Evolutionary conservation across 2,113 vertebrate genomes (phyloP).

Genomic region (Sterna hirundo): DNA sequence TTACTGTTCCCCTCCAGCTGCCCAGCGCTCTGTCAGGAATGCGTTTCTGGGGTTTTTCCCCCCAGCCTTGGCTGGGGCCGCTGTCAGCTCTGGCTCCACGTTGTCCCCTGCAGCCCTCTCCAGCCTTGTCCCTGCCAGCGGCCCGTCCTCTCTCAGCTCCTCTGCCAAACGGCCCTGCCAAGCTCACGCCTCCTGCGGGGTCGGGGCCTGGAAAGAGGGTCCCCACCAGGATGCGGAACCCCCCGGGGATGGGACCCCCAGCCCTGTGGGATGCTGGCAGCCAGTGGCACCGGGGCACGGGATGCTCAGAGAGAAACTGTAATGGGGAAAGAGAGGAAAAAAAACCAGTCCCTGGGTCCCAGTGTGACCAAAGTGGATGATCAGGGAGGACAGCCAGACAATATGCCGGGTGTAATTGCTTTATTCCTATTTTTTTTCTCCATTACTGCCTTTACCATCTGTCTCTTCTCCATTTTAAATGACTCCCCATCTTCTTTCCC

Average conservation of each 20-base stretch:
- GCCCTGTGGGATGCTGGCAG: background rate
- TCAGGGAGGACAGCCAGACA: fast-evolving
- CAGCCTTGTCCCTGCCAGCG: background rate
- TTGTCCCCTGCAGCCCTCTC: background rate
- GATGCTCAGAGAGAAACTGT: background rate
- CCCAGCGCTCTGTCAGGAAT: background rate
- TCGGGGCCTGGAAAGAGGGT: background rate
- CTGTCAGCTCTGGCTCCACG: background rate
- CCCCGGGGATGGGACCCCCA: background rate
- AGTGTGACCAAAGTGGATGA: background rate
- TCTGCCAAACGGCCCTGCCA: background rate
- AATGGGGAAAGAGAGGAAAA: background rate
- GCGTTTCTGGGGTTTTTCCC: background rate
- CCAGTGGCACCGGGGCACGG: fast-evolving
- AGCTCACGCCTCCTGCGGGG: background rate
- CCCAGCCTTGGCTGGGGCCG: background rate
- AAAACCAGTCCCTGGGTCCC: background rate
- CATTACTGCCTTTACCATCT: background rate
- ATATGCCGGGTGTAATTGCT: background rate
- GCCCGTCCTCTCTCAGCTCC: background rate
- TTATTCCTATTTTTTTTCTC: background rate
- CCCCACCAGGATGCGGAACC: fast-evolving
- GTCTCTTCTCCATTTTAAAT: background rate
- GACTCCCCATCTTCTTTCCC: background rate
- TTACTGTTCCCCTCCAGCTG: constrained; percentile 1